phyloP scores from a whole-genome alignment of 2,797 vertebrate species.

The Ceryle rudis region DNA sequence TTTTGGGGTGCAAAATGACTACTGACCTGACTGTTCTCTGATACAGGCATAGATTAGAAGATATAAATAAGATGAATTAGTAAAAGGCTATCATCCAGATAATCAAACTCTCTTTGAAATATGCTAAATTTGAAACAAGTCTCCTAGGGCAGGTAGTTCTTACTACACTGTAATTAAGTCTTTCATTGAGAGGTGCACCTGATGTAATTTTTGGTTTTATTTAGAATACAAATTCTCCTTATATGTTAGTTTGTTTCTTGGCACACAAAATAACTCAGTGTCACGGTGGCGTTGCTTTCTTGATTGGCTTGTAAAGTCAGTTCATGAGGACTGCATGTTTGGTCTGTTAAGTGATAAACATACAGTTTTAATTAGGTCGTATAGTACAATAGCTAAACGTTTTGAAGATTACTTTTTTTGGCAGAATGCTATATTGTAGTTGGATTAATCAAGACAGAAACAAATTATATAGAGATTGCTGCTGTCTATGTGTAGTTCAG shows the following conservation, averaged over 20 bases:
- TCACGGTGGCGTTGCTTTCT: background rate
- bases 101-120: conserved; percentile 1
- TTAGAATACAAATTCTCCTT: background rate
- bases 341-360: background rate
- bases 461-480: conserved; percentile 7
- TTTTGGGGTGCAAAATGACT: background rate
- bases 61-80: background rate
- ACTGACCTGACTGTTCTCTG: background rate
- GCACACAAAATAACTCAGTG: background rate
- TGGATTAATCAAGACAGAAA: conserved; percentile 7
- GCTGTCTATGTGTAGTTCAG: background rate
- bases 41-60: background rate
- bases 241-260: background rate
- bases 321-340: background rate
- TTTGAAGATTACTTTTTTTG: conserved; percentile 24
- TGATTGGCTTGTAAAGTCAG: background rate
- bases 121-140: background rate
- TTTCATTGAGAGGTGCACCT: background rate
- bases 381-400: conserved; percentile 1
- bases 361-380: conserved; percentile 39
- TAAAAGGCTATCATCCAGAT: background rate
- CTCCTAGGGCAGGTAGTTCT: background rate
- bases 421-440: conserved; percentile 11
- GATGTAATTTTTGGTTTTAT: background rate
- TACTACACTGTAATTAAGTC: background rate